These are phyloP conservation scores for Hybos culiciformis DNA, from an alignment of 2,888 invertebrate species.

Conservation along the genomic window DNA sequence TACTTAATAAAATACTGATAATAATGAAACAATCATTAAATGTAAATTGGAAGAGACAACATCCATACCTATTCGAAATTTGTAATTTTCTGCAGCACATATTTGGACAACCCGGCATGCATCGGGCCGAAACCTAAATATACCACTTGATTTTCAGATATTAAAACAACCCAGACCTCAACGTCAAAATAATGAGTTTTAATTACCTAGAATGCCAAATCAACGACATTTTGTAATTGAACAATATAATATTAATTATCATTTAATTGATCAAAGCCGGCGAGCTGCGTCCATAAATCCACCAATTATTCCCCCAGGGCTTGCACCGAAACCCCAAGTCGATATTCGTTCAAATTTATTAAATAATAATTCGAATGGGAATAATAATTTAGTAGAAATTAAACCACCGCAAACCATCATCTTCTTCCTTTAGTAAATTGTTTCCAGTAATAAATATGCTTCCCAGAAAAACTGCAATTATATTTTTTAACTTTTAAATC, in stretches of 20 bases:
- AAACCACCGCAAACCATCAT: constrained; percentile 6
- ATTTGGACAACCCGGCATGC: constrained; percentile 90
- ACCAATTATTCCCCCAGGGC: background rate
- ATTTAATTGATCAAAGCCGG: background rate
- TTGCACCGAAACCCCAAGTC: background rate
- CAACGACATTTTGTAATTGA: too few relatives aligned
- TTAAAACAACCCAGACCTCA: constrained; percentile 29
- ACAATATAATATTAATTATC: background rate
- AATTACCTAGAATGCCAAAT: background rate
- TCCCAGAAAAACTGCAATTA: too few relatives aligned
- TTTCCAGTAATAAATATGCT: too few relatives aligned
- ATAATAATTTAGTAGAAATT: background rate
- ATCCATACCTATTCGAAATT: constrained; percentile 60
- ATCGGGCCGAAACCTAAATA: constrained; percentile 37
- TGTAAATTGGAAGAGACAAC: too few relatives aligned
- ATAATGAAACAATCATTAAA: too few relatives aligned
- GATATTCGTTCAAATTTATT: background rate
- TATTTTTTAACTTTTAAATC: too few relatives aligned
- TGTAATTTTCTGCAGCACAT: constrained; percentile 68
- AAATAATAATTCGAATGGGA: background rate
- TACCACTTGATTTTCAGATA: constrained; percentile 34
- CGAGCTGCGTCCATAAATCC: background rate
- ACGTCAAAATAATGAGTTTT: background rate
- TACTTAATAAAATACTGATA: too few relatives aligned
- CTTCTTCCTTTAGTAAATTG: too few relatives aligned